Conservation (phyloP, 2,113 vertebrate genomes). For the Bubo scandiacus region DNA sequence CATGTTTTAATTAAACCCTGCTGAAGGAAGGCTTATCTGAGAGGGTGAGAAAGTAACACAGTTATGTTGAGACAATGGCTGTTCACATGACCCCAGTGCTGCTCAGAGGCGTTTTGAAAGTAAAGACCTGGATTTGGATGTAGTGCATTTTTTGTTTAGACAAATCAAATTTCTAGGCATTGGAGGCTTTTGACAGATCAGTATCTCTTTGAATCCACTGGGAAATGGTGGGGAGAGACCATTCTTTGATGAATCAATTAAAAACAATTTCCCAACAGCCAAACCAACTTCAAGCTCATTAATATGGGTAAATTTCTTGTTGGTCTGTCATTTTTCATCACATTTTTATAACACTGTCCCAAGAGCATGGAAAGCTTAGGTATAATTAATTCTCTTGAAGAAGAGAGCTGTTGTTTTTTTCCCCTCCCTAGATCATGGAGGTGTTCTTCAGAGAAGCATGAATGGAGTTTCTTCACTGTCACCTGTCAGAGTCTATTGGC, state of each 20-base stretch:
- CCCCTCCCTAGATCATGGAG: not conserved
- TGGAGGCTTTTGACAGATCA: not conserved
- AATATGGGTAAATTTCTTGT: not conserved
- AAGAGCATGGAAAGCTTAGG: not conserved
- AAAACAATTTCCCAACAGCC: not conserved
- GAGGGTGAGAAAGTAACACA: not conserved
- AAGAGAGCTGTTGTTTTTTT: not conserved
- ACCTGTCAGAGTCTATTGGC: not conserved
- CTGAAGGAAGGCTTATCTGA: not conserved
- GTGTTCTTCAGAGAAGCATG: not conserved
- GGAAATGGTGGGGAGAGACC: not conserved
- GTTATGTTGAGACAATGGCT: not conserved
- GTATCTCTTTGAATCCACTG: not conserved
- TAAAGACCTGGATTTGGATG: not conserved
- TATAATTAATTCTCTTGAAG: not conserved
- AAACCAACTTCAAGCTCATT: not conserved
- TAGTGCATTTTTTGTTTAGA: not conserved
- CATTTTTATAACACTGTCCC: not conserved
- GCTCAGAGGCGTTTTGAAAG: not conserved
- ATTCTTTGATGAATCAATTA: not conserved
- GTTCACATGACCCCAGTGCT: not conserved
- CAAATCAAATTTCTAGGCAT: not conserved
- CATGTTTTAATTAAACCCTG: not conserved
- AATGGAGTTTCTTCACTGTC: not conserved
- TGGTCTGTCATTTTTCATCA: not conserved